Evolutionary conservation across 1,140 invertebrate species (phyloP).

Genomic region (Adoxophyes honmai): DNA sequence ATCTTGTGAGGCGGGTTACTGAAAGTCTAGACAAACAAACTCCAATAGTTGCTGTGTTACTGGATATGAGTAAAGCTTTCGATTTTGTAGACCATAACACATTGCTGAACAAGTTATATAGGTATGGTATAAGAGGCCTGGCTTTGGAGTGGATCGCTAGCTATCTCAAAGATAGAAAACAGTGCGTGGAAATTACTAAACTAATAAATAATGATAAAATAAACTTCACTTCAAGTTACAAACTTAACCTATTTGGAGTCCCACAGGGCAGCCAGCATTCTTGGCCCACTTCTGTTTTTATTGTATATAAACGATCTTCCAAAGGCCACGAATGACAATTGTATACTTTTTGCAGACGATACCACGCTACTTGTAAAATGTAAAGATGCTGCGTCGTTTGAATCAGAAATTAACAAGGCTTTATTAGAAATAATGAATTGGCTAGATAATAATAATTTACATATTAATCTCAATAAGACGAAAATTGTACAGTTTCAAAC

Average conservation of each 20-base stretch:
- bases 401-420: not conserved
- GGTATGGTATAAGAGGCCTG: slow-evolving; percentile 7
- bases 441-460: not conserved
- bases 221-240: not conserved
- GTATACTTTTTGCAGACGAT: not conserved
- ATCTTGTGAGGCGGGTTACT: not conserved
- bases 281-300: not conserved
- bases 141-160: not conserved
- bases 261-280: not conserved
- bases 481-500: not conserved
- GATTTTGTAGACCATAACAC: slow-evolving; percentile 3
- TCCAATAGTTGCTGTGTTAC: not conserved
- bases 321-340: not conserved
- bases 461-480: not conserved
- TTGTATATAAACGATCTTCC: not conserved
- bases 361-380: not conserved
- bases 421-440: not conserved
- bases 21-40: not conserved
- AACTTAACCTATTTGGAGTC: not conserved
- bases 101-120: slow-evolving; percentile 6
- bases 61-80: slow-evolving; percentile 18
- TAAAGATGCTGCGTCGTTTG: not conserved
- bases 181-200: slow-evolving; percentile 7
- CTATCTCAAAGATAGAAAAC: not conserved
- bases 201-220: not conserved